Percentiles rank a stretch among this genome's conserved stretches.
Evolutionary conservation across 2,113 vertebrate species (phyloP).

Genomic region (Neolamprologus variostigma): DNA sequence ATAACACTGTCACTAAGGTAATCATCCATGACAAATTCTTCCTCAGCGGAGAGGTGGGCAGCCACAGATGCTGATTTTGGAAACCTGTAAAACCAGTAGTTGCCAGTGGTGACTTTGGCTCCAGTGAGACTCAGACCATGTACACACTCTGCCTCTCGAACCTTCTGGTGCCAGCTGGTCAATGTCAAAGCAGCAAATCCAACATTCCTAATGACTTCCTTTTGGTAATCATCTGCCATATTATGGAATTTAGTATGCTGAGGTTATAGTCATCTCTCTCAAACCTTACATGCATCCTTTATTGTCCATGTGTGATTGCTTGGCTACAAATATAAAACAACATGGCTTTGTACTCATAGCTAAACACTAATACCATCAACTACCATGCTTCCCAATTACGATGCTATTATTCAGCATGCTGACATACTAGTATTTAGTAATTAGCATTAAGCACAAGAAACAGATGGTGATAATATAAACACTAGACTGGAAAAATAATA

Average conservation of each 20-base stretch:
- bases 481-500: neutral
- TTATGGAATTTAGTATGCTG: neutral
- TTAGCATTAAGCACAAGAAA: neutral
- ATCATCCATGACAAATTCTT: conserved; percentile 42
- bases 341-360: neutral
- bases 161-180: conserved; percentile 13
- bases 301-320: neutral
- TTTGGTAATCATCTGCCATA: neutral
- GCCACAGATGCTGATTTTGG: conserved; percentile 26
- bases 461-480: neutral
- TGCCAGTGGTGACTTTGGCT: conserved; percentile 32
- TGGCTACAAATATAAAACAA: neutral
- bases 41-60: neutral
- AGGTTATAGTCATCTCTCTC: neutral
- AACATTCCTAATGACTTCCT: neutral
- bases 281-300: neutral
- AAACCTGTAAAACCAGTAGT: conserved; percentile 27
- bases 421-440: neutral
- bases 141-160: conserved; percentile 12
- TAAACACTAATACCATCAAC: neutral
- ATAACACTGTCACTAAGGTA: conserved; percentile 45
- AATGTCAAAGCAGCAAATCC: neutral
- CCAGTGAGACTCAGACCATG: neutral
- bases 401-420: neutral
- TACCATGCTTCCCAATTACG: neutral